Conservation (phyloP, 2,113 vertebrate genomes). For the Hydrochoerus hydrochaeris region DNA sequence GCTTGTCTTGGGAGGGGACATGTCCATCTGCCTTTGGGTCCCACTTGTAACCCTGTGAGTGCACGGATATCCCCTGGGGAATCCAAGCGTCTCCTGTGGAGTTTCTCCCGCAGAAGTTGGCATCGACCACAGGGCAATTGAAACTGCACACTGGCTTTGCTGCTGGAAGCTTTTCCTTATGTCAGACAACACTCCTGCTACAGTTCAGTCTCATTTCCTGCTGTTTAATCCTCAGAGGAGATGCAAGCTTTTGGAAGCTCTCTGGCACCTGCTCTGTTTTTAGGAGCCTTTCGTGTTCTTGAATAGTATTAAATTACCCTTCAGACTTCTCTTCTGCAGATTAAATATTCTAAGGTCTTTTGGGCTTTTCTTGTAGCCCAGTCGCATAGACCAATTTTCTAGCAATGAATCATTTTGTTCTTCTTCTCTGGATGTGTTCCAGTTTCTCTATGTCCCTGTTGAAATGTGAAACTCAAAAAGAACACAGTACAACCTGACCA, state of each 20-base stretch:
- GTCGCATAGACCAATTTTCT: conserved; percentile 18
- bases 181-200: not conserved
- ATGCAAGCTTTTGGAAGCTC: not conserved
- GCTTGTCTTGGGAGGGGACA: not conserved
- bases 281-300: not conserved
- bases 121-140: not conserved
- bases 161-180: not conserved
- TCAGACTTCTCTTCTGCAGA: conserved; percentile 29
- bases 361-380: conserved; percentile 19
- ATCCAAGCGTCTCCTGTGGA: not conserved
- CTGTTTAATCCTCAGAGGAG: conserved; percentile 29
- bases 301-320: not conserved
- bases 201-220: not conserved
- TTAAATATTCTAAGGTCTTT: conserved; percentile 29
- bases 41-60: not conserved
- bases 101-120: not conserved
- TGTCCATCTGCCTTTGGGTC: not conserved
- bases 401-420: conserved; percentile 53
- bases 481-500: conserved; percentile 59
- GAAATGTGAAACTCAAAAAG: conserved; percentile 46
- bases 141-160: not conserved
- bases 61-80: not conserved
- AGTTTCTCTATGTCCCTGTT: conserved; percentile 60
- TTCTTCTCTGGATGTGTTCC: conserved; percentile 43
- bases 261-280: not conserved